These are phyloP conservation scores for Triplophysa dalaica DNA, from an alignment of 2,113 vertebrate genomes.

Conservation along the genomic window DNA sequence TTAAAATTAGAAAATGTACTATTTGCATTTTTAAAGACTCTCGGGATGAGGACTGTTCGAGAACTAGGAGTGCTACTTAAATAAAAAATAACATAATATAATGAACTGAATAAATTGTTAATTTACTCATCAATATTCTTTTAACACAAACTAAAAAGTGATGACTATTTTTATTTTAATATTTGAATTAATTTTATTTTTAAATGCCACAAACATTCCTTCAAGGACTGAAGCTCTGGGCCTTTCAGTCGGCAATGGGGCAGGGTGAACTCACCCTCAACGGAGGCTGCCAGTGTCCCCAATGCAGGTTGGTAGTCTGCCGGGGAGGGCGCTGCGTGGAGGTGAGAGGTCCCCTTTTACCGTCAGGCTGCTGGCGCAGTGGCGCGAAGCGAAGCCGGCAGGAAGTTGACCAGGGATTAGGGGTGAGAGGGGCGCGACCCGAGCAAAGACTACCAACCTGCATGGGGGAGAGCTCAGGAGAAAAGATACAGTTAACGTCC, in stretches of 20 bases:
- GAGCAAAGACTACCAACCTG: conserved; percentile 79
- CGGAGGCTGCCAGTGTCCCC: conserved; percentile 69
- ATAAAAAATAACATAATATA: not conserved
- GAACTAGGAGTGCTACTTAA: not conserved
- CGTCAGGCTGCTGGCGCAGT: conserved; percentile 71
- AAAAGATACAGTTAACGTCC: conserved; percentile 72
- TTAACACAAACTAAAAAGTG: too few species aligned
- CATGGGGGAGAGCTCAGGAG: conserved; percentile 79
- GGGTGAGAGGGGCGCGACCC: conserved; percentile 50
- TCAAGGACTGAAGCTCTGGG: conserved; percentile 18
- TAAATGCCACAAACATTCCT: not conserved
- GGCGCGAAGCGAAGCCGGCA: conserved; percentile 61
- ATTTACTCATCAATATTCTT: too few species aligned
- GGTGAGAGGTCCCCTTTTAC: conserved; percentile 71
- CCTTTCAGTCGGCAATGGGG: conserved; percentile 19
- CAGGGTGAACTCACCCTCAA: conserved; percentile 76
- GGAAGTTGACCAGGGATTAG: conserved; percentile 56
- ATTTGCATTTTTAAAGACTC: not conserved
- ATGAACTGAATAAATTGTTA: too few species aligned
- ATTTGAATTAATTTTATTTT: not conserved
- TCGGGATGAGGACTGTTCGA: not conserved
- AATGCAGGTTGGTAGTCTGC: conserved; percentile 82
- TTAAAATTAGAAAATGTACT: not conserved
- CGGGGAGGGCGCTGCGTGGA: conserved; percentile 71
- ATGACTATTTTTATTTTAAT: too few species aligned